phyloP scores from a whole-genome alignment of 2,113 vertebrate species.

The Brachyistius frenatus region DNA sequence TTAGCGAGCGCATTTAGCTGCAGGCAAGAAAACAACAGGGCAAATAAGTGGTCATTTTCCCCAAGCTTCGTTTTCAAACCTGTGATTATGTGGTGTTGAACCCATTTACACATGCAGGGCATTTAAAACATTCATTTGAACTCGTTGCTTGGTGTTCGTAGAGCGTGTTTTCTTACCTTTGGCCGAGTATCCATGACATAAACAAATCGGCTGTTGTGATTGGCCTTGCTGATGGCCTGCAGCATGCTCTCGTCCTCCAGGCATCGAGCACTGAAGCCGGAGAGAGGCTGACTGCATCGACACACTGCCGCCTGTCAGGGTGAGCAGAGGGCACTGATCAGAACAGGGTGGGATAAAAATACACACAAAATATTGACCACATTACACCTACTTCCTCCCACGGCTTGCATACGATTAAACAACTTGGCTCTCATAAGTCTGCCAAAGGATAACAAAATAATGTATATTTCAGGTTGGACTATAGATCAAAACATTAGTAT shows the following conservation, averaged over 20 bases:
- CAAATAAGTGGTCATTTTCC: background rate
- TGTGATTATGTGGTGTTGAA: too few relatives aligned
- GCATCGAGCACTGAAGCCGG: conserved; percentile 97
- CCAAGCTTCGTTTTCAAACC: too few relatives aligned
- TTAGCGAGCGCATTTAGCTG: conserved; percentile 98
- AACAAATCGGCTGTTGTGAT: conserved; percentile 91
- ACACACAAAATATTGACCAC: too few relatives aligned
- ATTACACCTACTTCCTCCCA: too few relatives aligned
- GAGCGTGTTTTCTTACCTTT: conserved; percentile 84
- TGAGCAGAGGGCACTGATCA: background rate
- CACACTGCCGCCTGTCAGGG: conserved; percentile 93
- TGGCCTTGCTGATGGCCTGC: conserved; percentile 96
- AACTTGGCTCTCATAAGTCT: too few relatives aligned
- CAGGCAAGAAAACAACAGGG: background rate
- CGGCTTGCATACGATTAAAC: too few relatives aligned
- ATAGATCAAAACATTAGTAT: too few relatives aligned
- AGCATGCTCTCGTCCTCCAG: conserved; percentile 97
- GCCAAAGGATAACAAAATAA: too few relatives aligned
- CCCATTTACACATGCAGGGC: too few relatives aligned
- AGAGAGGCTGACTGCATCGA: conserved; percentile 97
- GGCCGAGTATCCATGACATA: conserved; percentile 98
- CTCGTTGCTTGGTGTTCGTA: background rate
- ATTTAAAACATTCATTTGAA: too few relatives aligned
- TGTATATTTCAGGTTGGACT: too few relatives aligned
- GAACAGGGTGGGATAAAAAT: too few relatives aligned